A percentile compares a stretch with the other conserved stretches of the same genome.
Evolutionary conservation across 2,888 invertebrate species (phyloP).

Genomic region (Lycia hirtaria): DNA sequence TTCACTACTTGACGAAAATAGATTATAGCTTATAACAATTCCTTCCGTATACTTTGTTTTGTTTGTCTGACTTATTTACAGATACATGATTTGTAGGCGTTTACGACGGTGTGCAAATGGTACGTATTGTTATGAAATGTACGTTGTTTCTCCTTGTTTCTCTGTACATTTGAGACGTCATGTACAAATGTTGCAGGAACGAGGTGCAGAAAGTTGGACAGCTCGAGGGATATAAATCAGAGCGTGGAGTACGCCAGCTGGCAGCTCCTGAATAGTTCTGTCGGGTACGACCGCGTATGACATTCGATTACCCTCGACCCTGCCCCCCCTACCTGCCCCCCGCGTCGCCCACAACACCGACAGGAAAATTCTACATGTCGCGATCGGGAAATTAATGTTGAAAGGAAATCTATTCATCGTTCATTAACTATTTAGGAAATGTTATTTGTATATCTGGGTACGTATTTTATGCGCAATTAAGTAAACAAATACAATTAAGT

Average conservation of each 20-base stretch:
- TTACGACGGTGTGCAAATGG: background rate
- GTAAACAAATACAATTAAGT: no score
- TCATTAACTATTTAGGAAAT: constrained; percentile 20
- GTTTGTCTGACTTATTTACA: background rate
- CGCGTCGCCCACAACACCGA: constrained; percentile 29
- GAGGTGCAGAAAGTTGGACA: constrained; percentile 82
- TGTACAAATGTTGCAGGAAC: constrained; percentile 78
- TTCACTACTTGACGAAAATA: constrained; percentile 37
- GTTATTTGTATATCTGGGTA: background rate
- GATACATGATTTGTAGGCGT: background rate
- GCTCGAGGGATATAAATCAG: constrained; percentile 77
- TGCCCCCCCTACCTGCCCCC: constrained; percentile 23
- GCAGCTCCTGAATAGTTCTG: constrained; percentile 72
- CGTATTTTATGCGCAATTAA: no score
- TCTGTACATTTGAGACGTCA: constrained; percentile 76
- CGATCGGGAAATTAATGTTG: constrained; percentile 41
- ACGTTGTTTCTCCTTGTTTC: constrained; percentile 50
- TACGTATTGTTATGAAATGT: constrained; percentile 25
- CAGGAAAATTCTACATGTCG: constrained; percentile 33
- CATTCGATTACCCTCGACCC: constrained; percentile 73
- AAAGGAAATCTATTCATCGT: constrained; percentile 29
- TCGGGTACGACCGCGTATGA: constrained; percentile 74
- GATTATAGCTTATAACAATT: constrained; percentile 10
- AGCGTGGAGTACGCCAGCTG: constrained; percentile 65
- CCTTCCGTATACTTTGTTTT: background rate